phyloP scores from a whole-genome alignment of 2,113 vertebrate species.

The Thymallus thymallus region DNA sequence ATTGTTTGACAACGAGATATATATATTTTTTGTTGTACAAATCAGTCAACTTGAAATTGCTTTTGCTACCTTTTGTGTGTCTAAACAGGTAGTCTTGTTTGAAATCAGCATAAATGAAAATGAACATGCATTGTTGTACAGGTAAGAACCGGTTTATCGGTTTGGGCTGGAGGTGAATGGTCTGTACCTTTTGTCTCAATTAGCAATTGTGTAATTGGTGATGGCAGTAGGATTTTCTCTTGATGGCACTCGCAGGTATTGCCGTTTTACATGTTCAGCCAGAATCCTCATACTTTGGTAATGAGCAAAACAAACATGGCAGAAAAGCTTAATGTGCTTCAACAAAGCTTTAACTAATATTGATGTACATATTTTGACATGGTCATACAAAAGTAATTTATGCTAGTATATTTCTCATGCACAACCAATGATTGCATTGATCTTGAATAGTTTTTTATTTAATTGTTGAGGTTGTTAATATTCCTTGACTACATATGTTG shows the following conservation, averaged over 20 bases:
- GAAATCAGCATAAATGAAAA: too few species aligned
- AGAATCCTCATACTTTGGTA: too few species aligned
- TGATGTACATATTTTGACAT: too few species aligned
- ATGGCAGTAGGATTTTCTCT: not conserved
- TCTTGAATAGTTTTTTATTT: too few species aligned
- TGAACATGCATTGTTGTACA: not conserved
- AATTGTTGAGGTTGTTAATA: too few species aligned
- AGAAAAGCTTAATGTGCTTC: too few species aligned
- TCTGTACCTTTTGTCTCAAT: constrained; percentile 16
- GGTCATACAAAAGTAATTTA: too few species aligned
- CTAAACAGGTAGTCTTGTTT: not conserved
- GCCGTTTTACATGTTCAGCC: not conserved
- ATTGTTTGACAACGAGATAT: not conserved
- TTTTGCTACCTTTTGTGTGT: not conserved
- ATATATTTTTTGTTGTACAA: not conserved
- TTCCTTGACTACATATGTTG: too few species aligned
- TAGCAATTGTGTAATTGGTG: not conserved
- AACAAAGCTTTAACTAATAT: too few species aligned
- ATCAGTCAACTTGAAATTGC: not conserved
- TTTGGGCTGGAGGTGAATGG: constrained; percentile 1
- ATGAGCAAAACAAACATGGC: too few species aligned
- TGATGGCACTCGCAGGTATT: not conserved
- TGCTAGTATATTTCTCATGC: too few species aligned
- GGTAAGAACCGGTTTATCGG: not conserved
- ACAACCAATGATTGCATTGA: too few species aligned